phyloP scores from a whole-genome alignment of 2,888 invertebrate species.

The Metellina segmentata region DNA sequence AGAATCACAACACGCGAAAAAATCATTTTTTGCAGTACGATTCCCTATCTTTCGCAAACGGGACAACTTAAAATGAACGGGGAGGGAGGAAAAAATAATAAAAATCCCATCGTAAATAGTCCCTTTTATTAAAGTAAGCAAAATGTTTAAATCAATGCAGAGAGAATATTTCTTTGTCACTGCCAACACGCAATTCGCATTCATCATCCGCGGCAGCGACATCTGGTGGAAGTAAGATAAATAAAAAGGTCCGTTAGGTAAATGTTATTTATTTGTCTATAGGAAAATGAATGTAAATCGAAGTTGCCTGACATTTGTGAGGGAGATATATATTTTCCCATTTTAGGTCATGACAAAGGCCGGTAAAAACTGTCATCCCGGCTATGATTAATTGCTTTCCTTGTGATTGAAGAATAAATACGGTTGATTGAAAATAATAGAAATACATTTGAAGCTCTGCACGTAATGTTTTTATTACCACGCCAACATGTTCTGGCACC shows the following conservation, averaged over 20 bases:
- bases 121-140: conserved; percentile 53
- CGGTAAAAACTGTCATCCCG: not conserved
- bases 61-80: not conserved
- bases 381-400: not conserved
- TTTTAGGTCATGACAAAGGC: not conserved
- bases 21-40: conserved; percentile 42
- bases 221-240: conserved; percentile 46
- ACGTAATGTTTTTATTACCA: too few species aligned
- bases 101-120: conserved; percentile 22
- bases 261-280: not conserved
- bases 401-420: not conserved
- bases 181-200: conserved; percentile 54
- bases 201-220: conserved; percentile 67
- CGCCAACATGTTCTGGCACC: too few species aligned
- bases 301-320: not conserved
- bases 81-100: not conserved
- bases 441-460: too few species aligned
- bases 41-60: conserved; percentile 28
- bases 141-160: conserved; percentile 66
- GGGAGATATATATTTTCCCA: not conserved
- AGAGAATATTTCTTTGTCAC: conserved; percentile 50
- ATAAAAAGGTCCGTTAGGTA: conserved; percentile 5
- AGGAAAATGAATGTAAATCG: not conserved
- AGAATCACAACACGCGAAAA: conserved; percentile 53
- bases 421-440: too few species aligned